These are phyloP conservation scores for Nicator chloris DNA, from an alignment of 2,113 vertebrate genomes.

Conservation along the genomic window DNA sequence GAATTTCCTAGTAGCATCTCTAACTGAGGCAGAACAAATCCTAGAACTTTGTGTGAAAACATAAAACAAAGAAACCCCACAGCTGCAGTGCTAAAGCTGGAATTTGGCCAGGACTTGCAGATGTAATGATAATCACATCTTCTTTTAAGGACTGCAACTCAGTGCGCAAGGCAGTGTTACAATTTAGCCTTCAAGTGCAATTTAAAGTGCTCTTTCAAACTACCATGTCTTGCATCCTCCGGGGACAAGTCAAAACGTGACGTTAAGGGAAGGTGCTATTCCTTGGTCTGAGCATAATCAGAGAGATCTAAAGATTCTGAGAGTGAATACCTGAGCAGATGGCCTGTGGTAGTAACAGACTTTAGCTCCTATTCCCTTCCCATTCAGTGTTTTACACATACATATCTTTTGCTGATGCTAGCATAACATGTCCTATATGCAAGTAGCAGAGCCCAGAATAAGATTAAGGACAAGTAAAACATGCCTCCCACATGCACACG, in stretches of 20 bases:
- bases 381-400: not conserved
- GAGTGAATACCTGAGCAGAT: not conserved
- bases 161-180: not conserved
- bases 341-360: not conserved
- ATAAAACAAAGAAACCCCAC: not conserved
- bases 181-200: not conserved
- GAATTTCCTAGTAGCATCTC: not conserved
- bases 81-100: not conserved
- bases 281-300: not conserved
- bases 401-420: not conserved
- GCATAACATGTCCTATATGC: not conserved
- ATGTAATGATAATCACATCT: not conserved
- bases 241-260: not conserved
- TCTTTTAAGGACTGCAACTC: not conserved
- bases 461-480: not conserved
- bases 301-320: not conserved
- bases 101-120: not conserved
- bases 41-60: not conserved
- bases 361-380: not conserved
- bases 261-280: not conserved
- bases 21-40: not conserved
- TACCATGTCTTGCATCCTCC: not conserved
- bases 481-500: not conserved
- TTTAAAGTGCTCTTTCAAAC: not conserved
- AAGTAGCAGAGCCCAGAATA: not conserved